A percentile compares a stretch with the other conserved stretches of the same genome.
Evolutionary conservation across 2,113 vertebrate species (phyloP).

Genomic region (Macrotus californicus): DNA sequence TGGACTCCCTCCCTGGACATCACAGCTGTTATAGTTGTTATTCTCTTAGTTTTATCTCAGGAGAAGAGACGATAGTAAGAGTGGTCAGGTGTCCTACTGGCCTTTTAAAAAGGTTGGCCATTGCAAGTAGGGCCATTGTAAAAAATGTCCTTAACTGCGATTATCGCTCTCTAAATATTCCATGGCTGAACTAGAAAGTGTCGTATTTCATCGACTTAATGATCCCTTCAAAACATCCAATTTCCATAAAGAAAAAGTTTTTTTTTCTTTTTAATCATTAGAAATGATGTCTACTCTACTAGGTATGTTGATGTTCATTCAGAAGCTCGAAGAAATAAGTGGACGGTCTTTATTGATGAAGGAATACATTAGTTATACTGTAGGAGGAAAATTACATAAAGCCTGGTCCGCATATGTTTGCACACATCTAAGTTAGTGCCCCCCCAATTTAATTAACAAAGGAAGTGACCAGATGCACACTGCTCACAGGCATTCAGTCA

Average conservation of each 20-base stretch:
- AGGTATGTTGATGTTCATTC: not conserved
- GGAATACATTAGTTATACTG: not conserved
- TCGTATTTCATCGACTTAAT: not conserved
- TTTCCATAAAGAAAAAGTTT: not conserved
- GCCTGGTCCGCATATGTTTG: not conserved
- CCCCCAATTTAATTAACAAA: not conserved
- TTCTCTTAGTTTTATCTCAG: not conserved
- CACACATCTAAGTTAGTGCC: not conserved
- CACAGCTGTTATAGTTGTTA: not conserved
- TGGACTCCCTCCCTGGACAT: not conserved
- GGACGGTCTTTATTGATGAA: not conserved
- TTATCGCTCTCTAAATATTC: not conserved
- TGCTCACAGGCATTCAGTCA: not conserved
- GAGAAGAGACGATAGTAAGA: not conserved
- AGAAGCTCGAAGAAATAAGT: not conserved
- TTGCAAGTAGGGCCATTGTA: not conserved
- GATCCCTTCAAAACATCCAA: not conserved
- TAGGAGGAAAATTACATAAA: not conserved
- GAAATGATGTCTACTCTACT: not conserved
- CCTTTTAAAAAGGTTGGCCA: not conserved
- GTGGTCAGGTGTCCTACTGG: not conserved
- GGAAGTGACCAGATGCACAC: not conserved
- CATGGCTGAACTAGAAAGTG: not conserved
- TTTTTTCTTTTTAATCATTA: not conserved
- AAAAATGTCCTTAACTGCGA: not conserved